These are phyloP conservation scores for Phaetusa simplex DNA, from an alignment of 2,113 vertebrate species.

Conservation along the genomic window DNA sequence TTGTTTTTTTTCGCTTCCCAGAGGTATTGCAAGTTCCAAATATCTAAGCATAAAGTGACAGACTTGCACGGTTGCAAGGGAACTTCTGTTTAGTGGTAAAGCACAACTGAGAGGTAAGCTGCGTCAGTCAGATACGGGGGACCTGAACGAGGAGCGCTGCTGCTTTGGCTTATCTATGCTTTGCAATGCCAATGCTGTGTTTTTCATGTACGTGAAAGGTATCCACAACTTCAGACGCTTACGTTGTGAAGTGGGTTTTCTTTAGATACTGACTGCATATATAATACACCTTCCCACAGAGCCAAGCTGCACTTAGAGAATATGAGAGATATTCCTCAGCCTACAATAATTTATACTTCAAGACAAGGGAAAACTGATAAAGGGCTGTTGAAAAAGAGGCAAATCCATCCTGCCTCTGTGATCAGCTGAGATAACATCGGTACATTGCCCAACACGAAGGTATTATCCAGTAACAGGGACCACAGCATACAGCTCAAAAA, in stretches of 20 bases:
- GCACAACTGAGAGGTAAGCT: not conserved
- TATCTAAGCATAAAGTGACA: not conserved
- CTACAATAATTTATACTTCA: conserved; percentile 31
- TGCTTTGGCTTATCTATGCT: not conserved
- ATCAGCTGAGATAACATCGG: not conserved
- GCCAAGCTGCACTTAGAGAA: not conserved
- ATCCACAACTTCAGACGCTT: not conserved
- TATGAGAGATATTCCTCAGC: not conserved
- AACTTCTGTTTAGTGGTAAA: not conserved
- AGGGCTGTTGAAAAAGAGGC: conserved; percentile 46
- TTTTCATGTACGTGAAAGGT: not conserved
- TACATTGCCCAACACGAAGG: not conserved
- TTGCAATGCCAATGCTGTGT: not conserved
- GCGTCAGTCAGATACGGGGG: not conserved
- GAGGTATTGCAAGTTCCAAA: conserved; percentile 8
- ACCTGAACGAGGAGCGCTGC: not conserved
- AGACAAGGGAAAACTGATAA: conserved; percentile 57
- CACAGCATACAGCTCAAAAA: not conserved
- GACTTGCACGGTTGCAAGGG: not conserved
- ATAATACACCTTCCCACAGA: not conserved
- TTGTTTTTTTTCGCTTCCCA: conserved; percentile 2
- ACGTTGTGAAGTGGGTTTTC: not conserved
- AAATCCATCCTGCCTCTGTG: not conserved
- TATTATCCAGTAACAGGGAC: not conserved
- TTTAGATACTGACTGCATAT: not conserved